Conservation (phyloP, 2,113 vertebrate species). For the Eulacestoma nigropectus region DNA sequence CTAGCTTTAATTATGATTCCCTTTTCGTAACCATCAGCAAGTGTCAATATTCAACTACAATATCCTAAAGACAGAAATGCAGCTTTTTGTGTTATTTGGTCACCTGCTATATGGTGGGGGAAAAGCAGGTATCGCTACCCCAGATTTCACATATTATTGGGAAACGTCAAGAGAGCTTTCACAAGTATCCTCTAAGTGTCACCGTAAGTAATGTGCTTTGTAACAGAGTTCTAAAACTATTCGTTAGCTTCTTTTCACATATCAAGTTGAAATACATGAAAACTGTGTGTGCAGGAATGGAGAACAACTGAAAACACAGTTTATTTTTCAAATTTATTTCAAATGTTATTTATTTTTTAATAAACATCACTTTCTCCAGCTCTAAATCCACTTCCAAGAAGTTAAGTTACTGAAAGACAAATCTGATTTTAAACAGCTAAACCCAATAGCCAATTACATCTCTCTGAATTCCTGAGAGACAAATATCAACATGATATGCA, state of each 20-base stretch:
- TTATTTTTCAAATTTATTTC: background rate
- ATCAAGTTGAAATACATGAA: background rate
- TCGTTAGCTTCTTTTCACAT: background rate
- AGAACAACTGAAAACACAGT: background rate
- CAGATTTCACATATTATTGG: background rate
- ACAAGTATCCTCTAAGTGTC: background rate
- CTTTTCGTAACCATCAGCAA: background rate
- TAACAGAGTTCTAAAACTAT: background rate
- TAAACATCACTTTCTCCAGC: background rate
- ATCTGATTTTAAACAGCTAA: background rate
- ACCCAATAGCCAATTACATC: background rate
- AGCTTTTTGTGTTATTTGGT: background rate
- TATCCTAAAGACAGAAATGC: background rate
- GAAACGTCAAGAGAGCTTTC: background rate
- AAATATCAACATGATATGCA: background rate
- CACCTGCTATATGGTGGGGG: accelerated
- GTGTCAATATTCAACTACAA: background rate
- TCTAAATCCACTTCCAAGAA: background rate
- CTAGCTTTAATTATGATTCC: background rate
- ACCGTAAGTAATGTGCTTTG: accelerated
- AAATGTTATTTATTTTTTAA: background rate
- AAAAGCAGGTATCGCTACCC: background rate
- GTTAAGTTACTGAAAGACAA: background rate
- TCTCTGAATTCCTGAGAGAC: background rate
- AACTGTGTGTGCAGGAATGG: background rate